Evolutionary conservation across 1,140 invertebrate genomes (phyloP).

Genomic region (Cotesia chilonis): DNA sequence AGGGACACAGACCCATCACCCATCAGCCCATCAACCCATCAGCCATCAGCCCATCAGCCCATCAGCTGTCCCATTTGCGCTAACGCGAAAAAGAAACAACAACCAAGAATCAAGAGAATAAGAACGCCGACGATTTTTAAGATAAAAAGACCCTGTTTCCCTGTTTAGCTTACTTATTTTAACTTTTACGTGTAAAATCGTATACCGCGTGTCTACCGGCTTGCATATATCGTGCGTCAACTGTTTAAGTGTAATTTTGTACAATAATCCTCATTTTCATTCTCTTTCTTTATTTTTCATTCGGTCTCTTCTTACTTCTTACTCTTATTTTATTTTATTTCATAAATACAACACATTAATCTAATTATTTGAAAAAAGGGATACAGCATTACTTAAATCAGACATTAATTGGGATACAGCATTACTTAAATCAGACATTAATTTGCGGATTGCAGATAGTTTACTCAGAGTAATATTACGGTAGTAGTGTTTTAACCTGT

Average conservation of each 20-base stretch:
- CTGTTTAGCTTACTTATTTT: neutral
- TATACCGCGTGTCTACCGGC: neutral
- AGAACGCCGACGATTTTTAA: slow-evolving; percentile 39
- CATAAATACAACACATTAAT: no score
- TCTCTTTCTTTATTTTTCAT: neutral
- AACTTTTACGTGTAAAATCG: no score
- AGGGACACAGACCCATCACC: slow-evolving; percentile 60
- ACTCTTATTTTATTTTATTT: no score
- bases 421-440: no score
- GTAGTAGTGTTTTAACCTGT: no score
- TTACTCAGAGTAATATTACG: no score
- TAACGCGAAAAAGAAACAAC: slow-evolving; percentile 30
- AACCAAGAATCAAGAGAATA: no score
- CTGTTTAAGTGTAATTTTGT: slow-evolving; percentile 28
- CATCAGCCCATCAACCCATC: slow-evolving; percentile 41
- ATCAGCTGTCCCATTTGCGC: slow-evolving; percentile 62
- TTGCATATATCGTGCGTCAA: slow-evolving; percentile 13
- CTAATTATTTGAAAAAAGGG: no score
- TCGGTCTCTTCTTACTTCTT: neutral
- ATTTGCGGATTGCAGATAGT: no score
- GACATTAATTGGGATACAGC: no score
- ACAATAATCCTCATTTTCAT: neutral
- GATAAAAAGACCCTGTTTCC: slow-evolving; percentile 3
- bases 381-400: no score
- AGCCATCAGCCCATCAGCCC: slow-evolving; percentile 30